Evolutionary conservation across 2,797 vertebrate species (phyloP), one percentile per base, ranked within the genome.

Genomic region (Allochrocebus solatus): DNA sequence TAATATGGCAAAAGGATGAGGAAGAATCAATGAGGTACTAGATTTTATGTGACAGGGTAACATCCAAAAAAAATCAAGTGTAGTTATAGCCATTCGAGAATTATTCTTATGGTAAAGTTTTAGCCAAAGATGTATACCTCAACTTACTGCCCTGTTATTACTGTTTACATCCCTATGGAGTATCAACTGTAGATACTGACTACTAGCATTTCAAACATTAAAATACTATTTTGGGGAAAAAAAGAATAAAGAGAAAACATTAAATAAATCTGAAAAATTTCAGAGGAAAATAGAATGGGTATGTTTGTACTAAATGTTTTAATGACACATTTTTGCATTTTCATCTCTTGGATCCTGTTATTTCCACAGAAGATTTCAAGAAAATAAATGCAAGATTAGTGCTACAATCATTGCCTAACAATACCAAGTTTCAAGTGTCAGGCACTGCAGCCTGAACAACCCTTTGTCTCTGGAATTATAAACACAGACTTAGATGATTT

Each of bases 381-480:
- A 87, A 83, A 21, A 59, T 43, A 87, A 78, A 28, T 70, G 6
- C 82, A 91, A 92, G 41, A 50, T 59, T n/a, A 30, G 21, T 48
- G 8, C 7, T 88, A 43, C 13, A 89, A 33, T 94, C 67, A 17
- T 59, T 83, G 41, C 82, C 81, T 86, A 90, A 94, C 48, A 95
- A 93, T 36, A 48, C 28, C 74, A 84, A 79, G 48, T 75, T 95
- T n/a, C 53, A 84, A 79, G 41, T 79, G 76, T 85, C 17, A 5
- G 70, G 26, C 83, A 41, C 57, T 57, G 30, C 46, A 88, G 36
- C 55, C 30, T 76, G 48, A 79, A n/a, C 39, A 59, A 64, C 55
- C 48, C 81, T 98, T 97, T 96, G 85, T 97, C 28, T 95, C 55
- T 57, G 72, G 43, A 55, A 94, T 59, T 79, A 17, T 41, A 94